phyloP scores from a whole-genome alignment of 1,140 invertebrate genomes.

The Pemphigus obesinymphae region DNA sequence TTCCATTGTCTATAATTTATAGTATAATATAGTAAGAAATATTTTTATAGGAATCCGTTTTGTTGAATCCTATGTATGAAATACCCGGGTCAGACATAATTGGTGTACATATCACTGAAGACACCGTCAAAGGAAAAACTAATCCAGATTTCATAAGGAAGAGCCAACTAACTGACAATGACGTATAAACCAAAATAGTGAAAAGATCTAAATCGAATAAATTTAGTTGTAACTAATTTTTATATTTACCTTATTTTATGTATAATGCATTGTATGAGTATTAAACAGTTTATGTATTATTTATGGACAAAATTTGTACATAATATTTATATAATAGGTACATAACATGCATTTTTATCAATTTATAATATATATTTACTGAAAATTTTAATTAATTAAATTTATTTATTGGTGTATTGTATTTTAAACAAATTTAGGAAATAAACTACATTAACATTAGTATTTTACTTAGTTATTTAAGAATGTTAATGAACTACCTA shows the following conservation, averaged over 20 bases:
- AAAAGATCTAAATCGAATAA: constrained; percentile 44
- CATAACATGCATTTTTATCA: background rate
- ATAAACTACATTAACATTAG: no score
- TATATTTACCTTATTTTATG: background rate
- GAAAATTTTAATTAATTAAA: no score
- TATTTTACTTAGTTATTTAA: no score
- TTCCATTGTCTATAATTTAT: no score
- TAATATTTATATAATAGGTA: background rate
- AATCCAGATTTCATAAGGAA: constrained; percentile 60
- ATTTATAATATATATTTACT: background rate
- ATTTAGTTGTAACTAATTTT: background rate
- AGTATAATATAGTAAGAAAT: background rate
- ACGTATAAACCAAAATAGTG: constrained; percentile 42
- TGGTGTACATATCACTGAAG: constrained; percentile 81
- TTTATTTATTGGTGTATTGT: no score
- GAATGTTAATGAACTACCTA: no score
- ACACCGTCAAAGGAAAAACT: constrained; percentile 61
- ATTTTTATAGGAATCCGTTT: constrained; percentile 67
- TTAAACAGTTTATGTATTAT: background rate
- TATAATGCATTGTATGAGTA: background rate
- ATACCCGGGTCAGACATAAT: constrained; percentile 89
- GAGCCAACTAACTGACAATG: constrained; percentile 48
- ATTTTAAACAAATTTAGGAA: no score
- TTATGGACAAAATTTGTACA: background rate
- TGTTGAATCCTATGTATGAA: constrained; percentile 96